A percentile compares a stretch with the other conserved stretches of the same genome.
These are phyloP conservation scores for Botia almorhae DNA, from an alignment of 2,797 vertebrate species.

Conservation along the genomic window DNA sequence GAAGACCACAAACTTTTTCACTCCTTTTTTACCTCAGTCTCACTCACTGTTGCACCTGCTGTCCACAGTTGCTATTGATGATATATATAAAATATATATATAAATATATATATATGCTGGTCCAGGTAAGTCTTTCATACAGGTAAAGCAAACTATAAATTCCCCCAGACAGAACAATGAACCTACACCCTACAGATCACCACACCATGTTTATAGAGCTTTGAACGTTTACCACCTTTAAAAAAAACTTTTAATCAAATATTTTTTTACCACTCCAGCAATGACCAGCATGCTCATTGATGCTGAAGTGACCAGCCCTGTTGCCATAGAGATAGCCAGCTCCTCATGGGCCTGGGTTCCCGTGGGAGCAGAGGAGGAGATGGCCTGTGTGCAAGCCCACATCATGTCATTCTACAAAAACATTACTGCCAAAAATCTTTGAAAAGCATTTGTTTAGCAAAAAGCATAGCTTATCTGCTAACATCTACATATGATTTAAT, in stretches of 20 bases:
- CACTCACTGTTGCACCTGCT: constrained; percentile 92
- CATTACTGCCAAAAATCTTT: background rate
- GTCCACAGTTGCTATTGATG: constrained; percentile 86
- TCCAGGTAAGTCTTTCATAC: constrained; percentile 90
- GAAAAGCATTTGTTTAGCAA: background rate
- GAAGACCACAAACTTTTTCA: background rate
- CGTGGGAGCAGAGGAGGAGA: constrained; percentile 71
- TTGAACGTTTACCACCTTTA: background rate
- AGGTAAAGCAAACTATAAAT: constrained; percentile 87
- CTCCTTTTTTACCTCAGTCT: background rate
- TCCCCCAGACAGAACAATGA: constrained; percentile 82
- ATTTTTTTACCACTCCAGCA: constrained; percentile 85
- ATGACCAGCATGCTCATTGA: constrained; percentile 86
- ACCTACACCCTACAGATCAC: constrained; percentile 86
- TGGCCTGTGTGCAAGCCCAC: constrained; percentile 67
- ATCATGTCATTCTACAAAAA: background rate
- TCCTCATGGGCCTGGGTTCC: constrained; percentile 78
- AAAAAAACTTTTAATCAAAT: background rate
- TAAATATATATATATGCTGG: constrained; percentile 74
- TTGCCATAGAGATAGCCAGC: constrained; percentile 81
- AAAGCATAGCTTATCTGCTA: too few relatives aligned
- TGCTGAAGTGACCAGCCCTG: constrained; percentile 83
- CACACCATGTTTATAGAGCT: constrained; percentile 73
- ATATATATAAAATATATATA: constrained; percentile 54
- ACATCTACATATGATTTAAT: too few relatives aligned